Evolutionary conservation across 2,888 invertebrate genomes (phyloP).

Genomic region (Nephrotoma flavescens): DNA sequence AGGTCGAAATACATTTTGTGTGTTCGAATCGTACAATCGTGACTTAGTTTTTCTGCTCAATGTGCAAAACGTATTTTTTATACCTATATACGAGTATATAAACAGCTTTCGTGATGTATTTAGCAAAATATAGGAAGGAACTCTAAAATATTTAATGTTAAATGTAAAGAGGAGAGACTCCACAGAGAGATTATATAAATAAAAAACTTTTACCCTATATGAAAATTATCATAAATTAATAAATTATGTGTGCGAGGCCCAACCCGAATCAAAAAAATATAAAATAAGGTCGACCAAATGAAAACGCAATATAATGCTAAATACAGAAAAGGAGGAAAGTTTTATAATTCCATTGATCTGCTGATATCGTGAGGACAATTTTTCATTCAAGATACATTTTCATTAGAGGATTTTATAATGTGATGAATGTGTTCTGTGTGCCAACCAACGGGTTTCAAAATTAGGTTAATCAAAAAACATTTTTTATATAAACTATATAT

Average conservation of each 20-base stretch:
- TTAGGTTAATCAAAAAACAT: no score
- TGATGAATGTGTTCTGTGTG: no score
- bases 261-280: neutral
- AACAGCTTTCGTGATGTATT: neutral
- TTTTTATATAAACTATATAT: no score
- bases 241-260: neutral
- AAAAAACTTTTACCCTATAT: neutral
- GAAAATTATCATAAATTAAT: neutral
- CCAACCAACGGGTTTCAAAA: no score
- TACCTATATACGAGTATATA: neutral
- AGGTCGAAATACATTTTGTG: neutral
- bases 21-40: neutral
- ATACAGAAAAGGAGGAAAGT: neutral
- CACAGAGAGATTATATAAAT: neutral
- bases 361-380: neutral
- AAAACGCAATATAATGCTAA: neutral
- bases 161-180: neutral
- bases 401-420: neutral
- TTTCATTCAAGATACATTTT: neutral
- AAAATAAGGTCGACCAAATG: neutral
- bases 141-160: neutral
- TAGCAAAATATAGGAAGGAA: neutral
- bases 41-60: neutral
- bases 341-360: neutral
- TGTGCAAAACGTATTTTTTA: neutral